Percentiles rank a stretch among this genome's conserved stretches.
Conservation (phyloP, 1,140 invertebrate species). For the Aphelinus certus region DNA sequence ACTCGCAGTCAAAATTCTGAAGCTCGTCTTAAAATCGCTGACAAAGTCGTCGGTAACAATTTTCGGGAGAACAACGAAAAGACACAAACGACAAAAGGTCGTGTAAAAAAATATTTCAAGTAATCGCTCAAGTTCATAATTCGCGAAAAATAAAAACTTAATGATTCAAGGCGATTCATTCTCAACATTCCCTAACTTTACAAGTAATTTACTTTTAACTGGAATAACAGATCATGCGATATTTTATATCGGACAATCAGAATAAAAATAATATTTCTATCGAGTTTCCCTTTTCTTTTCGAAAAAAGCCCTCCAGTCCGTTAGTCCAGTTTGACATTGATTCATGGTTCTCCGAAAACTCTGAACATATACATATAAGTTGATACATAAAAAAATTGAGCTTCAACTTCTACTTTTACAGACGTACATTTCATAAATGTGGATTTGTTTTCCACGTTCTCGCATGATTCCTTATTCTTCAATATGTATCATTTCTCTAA, state of each 20-base stretch:
- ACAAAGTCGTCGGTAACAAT: constrained; percentile 27
- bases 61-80: not conserved
- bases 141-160: constrained; percentile 7
- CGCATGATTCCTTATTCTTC: not conserved
- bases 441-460: not conserved
- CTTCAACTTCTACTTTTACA: not conserved
- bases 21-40: not conserved
- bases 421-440: constrained; percentile 29
- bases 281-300: not conserved
- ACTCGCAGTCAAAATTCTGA: not conserved
- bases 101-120: constrained; percentile 6
- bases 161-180: not conserved
- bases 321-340: not conserved
- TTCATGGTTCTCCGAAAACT: too few species aligned
- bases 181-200: not conserved
- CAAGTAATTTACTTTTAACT: constrained; percentile 11
- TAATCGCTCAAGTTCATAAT: not conserved
- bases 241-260: constrained; percentile 15
- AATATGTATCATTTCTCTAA: too few species aligned
- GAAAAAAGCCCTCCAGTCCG: not conserved
- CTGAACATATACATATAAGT: not conserved
- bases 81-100: constrained; percentile 2
- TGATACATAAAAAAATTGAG: constrained; percentile 6
- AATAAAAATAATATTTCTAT: not conserved
- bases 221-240: constrained; percentile 9